Conservation (phyloP, 2,113 vertebrate genomes). For the Cricetomys ansorgei region DNA sequence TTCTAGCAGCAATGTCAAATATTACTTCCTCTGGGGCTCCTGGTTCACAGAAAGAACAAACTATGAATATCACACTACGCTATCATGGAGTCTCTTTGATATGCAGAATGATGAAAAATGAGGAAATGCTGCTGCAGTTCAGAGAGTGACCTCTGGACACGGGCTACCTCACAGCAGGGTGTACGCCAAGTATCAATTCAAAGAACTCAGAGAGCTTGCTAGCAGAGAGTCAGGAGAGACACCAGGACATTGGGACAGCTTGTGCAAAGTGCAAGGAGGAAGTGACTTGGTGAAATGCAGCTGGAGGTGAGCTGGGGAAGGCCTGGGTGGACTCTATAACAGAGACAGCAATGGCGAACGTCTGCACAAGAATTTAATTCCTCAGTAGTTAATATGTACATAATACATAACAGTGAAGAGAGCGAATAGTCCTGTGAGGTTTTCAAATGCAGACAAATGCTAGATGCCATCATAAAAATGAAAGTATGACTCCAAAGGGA, state of each 20-base stretch:
- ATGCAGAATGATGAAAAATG: not conserved
- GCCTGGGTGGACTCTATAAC: not conserved
- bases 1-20: not conserved
- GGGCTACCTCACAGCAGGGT: no score
- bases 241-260: not conserved
- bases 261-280: not conserved
- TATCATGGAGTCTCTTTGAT: not conserved
- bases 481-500: not conserved
- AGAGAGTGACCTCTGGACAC: not conserved
- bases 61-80: not conserved
- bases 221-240: accelerated
- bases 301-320: no score
- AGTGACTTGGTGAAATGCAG: not conserved
- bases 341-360: not conserved
- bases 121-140: not conserved
- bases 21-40: not conserved
- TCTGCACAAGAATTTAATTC: not conserved
- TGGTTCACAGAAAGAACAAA: not conserved
- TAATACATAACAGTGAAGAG: not conserved
- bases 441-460: not conserved
- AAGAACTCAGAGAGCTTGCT: not conserved
- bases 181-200: not conserved
- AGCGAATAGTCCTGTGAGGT: no score
- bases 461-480: not conserved
- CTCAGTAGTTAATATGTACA: not conserved